Evolutionary conservation across 2,888 invertebrate genomes (phyloP), one percentile per base, ranked within the genome.

Genomic region (Plemyria rubiginata): DNA sequence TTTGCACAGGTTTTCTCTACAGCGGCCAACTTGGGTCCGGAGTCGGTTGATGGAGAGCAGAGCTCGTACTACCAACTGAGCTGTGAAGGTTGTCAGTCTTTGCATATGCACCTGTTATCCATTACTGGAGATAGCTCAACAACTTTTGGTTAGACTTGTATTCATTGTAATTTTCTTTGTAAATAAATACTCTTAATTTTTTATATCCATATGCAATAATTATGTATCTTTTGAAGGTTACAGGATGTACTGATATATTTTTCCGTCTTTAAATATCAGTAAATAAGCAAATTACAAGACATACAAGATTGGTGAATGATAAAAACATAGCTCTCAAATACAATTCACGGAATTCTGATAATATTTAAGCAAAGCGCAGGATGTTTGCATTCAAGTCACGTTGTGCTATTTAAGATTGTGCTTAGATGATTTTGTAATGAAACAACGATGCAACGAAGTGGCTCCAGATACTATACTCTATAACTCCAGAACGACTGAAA

Each of bases 331-430:
- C 28, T 49, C 13, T 36, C 36, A 50, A 54, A 58, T 49, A 62
- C 15, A 57, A 49, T 66, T 66, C 68, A 51, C 53, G 54, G 66
- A 70, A 70, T 62, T 60, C 56, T 55, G 49, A 66, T 63, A 66
- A 65, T 60, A 63, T 57, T 70, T 66, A 43, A 55, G 62, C 54
- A 51, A 60, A 54, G 45, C 43, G 60, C 64, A 58, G 66, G 65
- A 66, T 60, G 59, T 70, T 59, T 68, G 63, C 58, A 60, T 62
- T 68, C 55, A 49, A 68, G 66, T 70, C 68, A 70, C 70, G 70
- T 70, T 60, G 52, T 55, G 58, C 48, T 65, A 66, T 65, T 68
- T 70, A 66, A 68, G 62, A 64, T 59, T 59, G 40, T 51, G 41
- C 36, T 54, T 46, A 9, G 36, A 63, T 60, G 49, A 28, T n/a